These are phyloP conservation scores for Muscicapa adusta DNA, from an alignment of 2,113 vertebrate species.

Conservation along the genomic window DNA sequence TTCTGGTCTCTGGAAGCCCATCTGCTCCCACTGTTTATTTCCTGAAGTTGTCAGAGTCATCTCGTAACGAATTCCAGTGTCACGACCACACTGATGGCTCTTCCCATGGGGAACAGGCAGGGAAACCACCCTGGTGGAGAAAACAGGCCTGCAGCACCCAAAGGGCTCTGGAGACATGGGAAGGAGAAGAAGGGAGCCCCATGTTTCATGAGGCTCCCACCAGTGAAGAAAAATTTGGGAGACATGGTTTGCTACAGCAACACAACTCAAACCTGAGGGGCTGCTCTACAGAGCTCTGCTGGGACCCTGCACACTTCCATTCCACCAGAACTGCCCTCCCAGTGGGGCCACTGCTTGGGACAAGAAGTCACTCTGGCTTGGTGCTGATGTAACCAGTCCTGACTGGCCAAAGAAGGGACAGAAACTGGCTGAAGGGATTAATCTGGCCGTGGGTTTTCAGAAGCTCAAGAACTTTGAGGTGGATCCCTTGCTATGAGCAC, in stretches of 20 bases:
- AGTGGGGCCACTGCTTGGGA: background rate
- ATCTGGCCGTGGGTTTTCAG: background rate
- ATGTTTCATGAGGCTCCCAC: background rate
- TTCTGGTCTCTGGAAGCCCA: conserved; percentile 30
- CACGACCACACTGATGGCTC: background rate
- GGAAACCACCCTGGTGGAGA: background rate
- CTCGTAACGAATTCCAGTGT: background rate
- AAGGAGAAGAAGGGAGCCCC: background rate
- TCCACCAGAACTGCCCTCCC: background rate
- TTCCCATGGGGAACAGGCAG: background rate
- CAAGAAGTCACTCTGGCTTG: background rate
- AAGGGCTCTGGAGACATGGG: background rate
- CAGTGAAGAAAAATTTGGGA: background rate
- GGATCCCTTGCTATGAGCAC: background rate
- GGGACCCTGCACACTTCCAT: background rate
- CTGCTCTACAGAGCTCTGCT: too few relatives aligned
- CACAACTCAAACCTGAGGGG: too few relatives aligned
- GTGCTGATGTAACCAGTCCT: background rate
- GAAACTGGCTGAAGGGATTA: background rate
- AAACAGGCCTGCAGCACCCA: background rate
- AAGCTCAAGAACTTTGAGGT: background rate
- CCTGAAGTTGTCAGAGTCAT: background rate
- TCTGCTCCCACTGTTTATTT: conserved; percentile 48
- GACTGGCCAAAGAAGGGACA: background rate
- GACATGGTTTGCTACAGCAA: background rate